These are phyloP conservation scores for Automeris io DNA, from an alignment of 2,888 invertebrate genomes.

Conservation along the genomic window DNA sequence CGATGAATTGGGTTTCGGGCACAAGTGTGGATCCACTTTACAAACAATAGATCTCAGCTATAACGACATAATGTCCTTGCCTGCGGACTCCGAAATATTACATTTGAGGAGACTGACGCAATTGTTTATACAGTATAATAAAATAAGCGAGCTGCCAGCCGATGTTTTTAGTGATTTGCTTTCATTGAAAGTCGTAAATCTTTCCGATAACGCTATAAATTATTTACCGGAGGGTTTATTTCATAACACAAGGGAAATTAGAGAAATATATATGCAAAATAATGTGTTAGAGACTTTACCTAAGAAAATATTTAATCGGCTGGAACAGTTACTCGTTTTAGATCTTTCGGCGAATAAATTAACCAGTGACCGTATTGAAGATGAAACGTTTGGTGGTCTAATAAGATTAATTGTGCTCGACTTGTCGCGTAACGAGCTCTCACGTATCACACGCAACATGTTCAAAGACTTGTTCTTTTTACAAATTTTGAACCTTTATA, in stretches of 20 bases:
- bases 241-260: conserved; percentile 86
- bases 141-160: conserved; percentile 85
- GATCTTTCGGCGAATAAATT: conserved; percentile 92
- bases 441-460: conserved; percentile 86
- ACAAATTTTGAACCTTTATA: conserved; percentile 89
- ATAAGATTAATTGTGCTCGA: conserved; percentile 91
- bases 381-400: conserved; percentile 90
- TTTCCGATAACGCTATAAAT: conserved; percentile 90
- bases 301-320: conserved; percentile 88
- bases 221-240: conserved; percentile 89
- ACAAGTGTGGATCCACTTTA: conserved; percentile 81
- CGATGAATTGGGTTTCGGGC: conserved; percentile 84
- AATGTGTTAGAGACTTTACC: conserved; percentile 91
- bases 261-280: conserved; percentile 90
- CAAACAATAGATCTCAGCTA: conserved; percentile 87
- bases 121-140: conserved; percentile 89
- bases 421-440: conserved; percentile 88
- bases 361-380: conserved; percentile 90
- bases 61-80: conserved; percentile 85
- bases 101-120: conserved; percentile 87
- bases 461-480: conserved; percentile 93
- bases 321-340: conserved; percentile 90
- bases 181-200: conserved; percentile 87
- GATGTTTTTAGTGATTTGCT: conserved; percentile 88
- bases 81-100: conserved; percentile 86